phyloP scores from a whole-genome alignment of 2,797 vertebrate genomes.

The Phylloscopus collybita region DNA sequence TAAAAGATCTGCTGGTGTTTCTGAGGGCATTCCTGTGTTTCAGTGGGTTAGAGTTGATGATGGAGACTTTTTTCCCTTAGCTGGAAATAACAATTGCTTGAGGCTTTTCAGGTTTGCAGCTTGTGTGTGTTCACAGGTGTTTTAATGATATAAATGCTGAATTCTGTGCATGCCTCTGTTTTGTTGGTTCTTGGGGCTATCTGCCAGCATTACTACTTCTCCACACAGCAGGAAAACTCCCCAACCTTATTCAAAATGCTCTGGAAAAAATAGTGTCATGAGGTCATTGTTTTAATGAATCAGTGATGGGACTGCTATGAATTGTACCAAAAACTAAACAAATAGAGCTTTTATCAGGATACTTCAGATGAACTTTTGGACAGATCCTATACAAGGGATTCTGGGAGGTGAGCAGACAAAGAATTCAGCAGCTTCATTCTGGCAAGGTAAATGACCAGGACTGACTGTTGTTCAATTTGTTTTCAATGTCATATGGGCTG shows the following conservation, averaged over 20 bases:
- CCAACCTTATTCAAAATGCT: rapidly evolving
- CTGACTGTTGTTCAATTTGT: not conserved
- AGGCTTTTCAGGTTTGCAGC: not conserved
- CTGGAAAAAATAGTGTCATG: not conserved
- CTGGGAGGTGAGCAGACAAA: not conserved
- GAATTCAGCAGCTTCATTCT: not conserved
- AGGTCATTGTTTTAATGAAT: not conserved
- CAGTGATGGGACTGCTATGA: not conserved
- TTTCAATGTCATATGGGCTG: not conserved
- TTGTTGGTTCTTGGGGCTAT: not conserved
- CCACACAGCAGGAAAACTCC: not conserved
- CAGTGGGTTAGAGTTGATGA: not conserved
- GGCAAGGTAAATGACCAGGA: not conserved
- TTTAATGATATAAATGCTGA: not conserved
- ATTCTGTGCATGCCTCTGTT: not conserved
- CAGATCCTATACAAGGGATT: not conserved
- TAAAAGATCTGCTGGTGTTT: not conserved
- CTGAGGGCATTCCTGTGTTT: not conserved
- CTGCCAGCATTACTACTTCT: not conserved
- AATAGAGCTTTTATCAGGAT: not conserved
- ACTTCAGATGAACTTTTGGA: not conserved
- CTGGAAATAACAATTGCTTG: not conserved
- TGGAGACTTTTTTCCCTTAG: not conserved
- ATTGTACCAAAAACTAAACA: not conserved
- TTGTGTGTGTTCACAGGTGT: rapidly evolving